phyloP scores from a whole-genome alignment of 1,140 invertebrate species.

The Caligus rogercresseyi region DNA sequence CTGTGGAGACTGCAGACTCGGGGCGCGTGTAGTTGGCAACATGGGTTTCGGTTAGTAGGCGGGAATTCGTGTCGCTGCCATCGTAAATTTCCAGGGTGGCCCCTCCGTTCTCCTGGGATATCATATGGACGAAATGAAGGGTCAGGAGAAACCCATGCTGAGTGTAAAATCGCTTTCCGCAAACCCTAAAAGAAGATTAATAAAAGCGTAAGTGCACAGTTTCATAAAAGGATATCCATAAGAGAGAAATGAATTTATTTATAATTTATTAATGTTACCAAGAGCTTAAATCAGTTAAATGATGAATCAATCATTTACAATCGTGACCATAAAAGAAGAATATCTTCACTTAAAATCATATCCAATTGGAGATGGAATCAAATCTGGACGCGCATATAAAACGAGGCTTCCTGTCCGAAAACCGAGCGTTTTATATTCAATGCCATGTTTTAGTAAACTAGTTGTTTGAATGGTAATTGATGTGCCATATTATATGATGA shows the following conservation, averaged over 20 bases:
- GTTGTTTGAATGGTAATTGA: too few species aligned
- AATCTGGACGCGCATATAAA: too few species aligned
- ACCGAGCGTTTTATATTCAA: too few species aligned
- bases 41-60: slow-evolving; percentile 12
- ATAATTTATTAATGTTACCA: neutral
- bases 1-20: slow-evolving; percentile 58
- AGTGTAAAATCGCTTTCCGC: slow-evolving; percentile 45
- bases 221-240: neutral
- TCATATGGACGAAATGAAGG: slow-evolving; percentile 56
- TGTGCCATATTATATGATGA: too few species aligned
- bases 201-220: slow-evolving; percentile 12
- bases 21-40: slow-evolving; percentile 52
- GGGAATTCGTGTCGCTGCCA: slow-evolving; percentile 46
- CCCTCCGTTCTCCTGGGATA: slow-evolving; percentile 50
- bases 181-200: slow-evolving; percentile 20
- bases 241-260: neutral
- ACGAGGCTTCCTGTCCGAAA: too few species aligned
- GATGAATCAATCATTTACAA: neutral
- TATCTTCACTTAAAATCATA: too few species aligned
- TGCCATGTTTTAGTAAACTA: too few species aligned
- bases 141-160: slow-evolving; percentile 54
- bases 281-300: neutral
- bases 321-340: too few species aligned
- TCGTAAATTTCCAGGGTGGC: slow-evolving; percentile 56
- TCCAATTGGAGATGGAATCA: too few species aligned